Conservation (phyloP, 2,113 vertebrate species). For the Eulacestoma nigropectus region DNA sequence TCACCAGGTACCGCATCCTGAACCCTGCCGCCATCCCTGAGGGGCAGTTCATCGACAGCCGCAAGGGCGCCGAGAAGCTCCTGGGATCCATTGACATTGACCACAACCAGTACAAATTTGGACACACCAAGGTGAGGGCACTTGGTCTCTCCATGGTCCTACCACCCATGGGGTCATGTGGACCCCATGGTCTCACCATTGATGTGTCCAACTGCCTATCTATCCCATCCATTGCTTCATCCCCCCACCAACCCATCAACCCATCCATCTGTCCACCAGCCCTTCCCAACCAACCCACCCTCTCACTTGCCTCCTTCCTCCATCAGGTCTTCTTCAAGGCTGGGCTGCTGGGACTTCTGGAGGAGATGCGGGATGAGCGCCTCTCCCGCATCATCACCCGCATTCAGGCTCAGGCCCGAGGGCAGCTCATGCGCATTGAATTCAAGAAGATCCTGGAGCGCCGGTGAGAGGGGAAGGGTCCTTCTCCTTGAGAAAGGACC, state of each 20-base stretch:
- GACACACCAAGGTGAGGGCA: slow-evolving; percentile 77
- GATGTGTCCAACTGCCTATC: background rate
- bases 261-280: background rate
- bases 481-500: background rate
- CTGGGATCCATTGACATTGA: slow-evolving; percentile 80
- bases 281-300: background rate
- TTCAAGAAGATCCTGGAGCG: slow-evolving; percentile 88
- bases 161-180: background rate
- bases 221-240: background rate
- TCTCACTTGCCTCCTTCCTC: background rate
- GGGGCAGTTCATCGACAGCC: slow-evolving; percentile 91
- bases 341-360: slow-evolving; percentile 83
- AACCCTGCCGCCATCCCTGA: slow-evolving; percentile 66
- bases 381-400: slow-evolving; percentile 86
- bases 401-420: slow-evolving; percentile 84
- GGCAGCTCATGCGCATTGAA: slow-evolving; percentile 84
- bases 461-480: slow-evolving; percentile 15
- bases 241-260: background rate
- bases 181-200: background rate
- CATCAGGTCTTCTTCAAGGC: slow-evolving; percentile 81
- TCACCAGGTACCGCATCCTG: slow-evolving; percentile 62
- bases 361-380: slow-evolving; percentile 90
- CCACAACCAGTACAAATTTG: slow-evolving; percentile 84
- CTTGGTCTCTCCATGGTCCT: background rate
- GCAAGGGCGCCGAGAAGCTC: slow-evolving; percentile 79